Evolutionary conservation across 2,888 invertebrate species (phyloP), one percentile per base, ranked within the genome.

Genomic region (Drosophila neoperkinsi): DNA sequence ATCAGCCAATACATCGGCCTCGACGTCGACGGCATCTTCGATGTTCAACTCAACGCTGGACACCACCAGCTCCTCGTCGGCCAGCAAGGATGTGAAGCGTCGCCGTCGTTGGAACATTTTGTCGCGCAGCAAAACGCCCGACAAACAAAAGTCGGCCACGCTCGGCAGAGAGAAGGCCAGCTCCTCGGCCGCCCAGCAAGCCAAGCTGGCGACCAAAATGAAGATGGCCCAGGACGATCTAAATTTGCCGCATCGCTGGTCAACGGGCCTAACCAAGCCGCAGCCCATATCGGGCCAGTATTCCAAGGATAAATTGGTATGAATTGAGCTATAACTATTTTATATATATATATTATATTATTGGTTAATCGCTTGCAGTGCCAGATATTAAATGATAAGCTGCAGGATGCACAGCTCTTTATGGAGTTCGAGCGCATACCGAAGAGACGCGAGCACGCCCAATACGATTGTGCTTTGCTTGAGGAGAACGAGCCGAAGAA

Each of bases 341-440:
- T 1, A 9, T 11, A 25, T 16, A 34, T 3, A 4, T 25, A 9
- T 9, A 16, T n/a, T 41, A 21, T 18, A 16, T n/a, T 41, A 25
- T 46, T 46, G 21, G 60, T 25, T 62, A 41, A 2, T 75, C 18
- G 57, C 61, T 68, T 70, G 60, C 81, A 95, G 95, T 95, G 95
- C 90, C 95, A 95, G 93, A 93, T 95, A 75, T 93, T 96, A 79
- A 95, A 96, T 90, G 94, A 94, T 80, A 96, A 95, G 92, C 94
- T 97, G 92, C 95, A 95, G 0, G 96, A 96, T 90, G 95, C 96
- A 67, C 96, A 96, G 89, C 94, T 97, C 3, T 95, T 96, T 84
- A 96, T 96, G 93, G 97, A 98, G 91, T 98, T 97, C 94, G 97
- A 98, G 92, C 96, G 96, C 90, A 96, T 98, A 88, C 96, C 96